Evolutionary conservation across 2,888 invertebrate species (phyloP).

Genomic region (Pomacea canaliculata): DNA sequence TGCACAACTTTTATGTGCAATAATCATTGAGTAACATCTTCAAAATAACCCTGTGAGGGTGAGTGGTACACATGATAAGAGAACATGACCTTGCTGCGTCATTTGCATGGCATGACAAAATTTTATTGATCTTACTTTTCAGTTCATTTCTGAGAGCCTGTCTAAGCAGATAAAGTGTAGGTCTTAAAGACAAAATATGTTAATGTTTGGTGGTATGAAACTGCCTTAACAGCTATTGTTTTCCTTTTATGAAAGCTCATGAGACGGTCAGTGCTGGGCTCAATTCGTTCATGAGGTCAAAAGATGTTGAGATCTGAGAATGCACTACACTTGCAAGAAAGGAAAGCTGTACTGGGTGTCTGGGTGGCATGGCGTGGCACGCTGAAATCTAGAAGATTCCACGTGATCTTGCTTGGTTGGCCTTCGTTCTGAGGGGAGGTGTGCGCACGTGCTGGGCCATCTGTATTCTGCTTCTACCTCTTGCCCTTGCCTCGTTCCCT

Average conservation of each 20-base stretch:
- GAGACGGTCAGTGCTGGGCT: conserved; percentile 19
- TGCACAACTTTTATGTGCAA: too few species aligned
- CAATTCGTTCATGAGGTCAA: conserved; percentile 24
- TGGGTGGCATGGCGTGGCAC: conserved; percentile 11
- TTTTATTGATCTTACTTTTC: too few species aligned
- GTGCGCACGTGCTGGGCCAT: conserved; percentile 6
- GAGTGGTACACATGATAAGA: too few species aligned
- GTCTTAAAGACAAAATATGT: not conserved
- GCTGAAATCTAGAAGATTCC: not conserved
- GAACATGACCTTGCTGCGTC: too few species aligned
- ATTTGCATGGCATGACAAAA: too few species aligned
- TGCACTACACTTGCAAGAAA: conserved; percentile 19
- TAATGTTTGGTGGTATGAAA: conserved; percentile 17
- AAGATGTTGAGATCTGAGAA: conserved; percentile 25
- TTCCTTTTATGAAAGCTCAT: conserved; percentile 21
- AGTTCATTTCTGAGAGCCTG: too few species aligned
- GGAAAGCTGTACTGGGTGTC: conserved; percentile 2
- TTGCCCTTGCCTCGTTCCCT: conserved; percentile 16
- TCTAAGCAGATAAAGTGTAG: too few species aligned
- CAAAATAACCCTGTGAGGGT: too few species aligned
- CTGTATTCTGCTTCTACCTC: conserved; percentile 5
- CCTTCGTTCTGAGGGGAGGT: conserved; percentile 1
- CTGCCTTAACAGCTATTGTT: conserved; percentile 25
- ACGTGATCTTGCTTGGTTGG: conserved; percentile 2
- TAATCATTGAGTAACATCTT: too few species aligned